Evolutionary conservation across 2,113 vertebrate genomes (phyloP), one percentile per base, ranked within the genome.

Genomic region (Sigmodon hispidus): DNA sequence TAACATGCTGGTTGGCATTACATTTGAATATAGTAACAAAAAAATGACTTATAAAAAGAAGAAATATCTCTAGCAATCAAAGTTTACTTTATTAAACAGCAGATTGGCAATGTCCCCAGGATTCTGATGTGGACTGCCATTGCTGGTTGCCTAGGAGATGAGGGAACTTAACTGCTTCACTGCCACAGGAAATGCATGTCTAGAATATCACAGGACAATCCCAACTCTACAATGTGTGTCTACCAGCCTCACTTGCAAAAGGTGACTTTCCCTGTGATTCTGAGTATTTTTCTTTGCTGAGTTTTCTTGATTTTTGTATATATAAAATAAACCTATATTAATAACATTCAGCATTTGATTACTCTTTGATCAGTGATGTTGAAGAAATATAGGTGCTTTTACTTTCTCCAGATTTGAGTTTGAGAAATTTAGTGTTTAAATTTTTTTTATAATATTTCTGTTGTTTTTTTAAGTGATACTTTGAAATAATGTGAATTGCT

Each of bases 71-170:
- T 36, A 94, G 90, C 86, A 55, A 89, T 96, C 70, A 94, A 65
- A 89, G 65, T 93, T 81, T 48, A 91, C 87, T 94, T 92, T 94
- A 97, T 92, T 87, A 95, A 91, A 61, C 36, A 95, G 87, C 91
- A 94, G 93, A 84, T 84, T 40, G 36, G 84, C 87, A 55, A 91
- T 55, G 43, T 76, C 87, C 67, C 92, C 40, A 48, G 80, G 69
- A 96, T 86, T 65, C 76, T 89, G n/a, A 3, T 8, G 86, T n/a
- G 69, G 79, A 61, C 83, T 65, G 45, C 87, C 87, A 43, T 24
- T 36, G 10, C 55, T 72, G 57, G 88, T 97, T 97, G 63, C 97
- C 92, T 91, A 97, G 95, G 63, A 96, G 19, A 88, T 55, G 94
- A 15, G 21, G 69, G 95, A 22, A 75, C 75, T 96, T 97, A 96